Evolutionary conservation across 2,888 invertebrate species (phyloP).

Genomic region (Toxonevra muliebris): DNA sequence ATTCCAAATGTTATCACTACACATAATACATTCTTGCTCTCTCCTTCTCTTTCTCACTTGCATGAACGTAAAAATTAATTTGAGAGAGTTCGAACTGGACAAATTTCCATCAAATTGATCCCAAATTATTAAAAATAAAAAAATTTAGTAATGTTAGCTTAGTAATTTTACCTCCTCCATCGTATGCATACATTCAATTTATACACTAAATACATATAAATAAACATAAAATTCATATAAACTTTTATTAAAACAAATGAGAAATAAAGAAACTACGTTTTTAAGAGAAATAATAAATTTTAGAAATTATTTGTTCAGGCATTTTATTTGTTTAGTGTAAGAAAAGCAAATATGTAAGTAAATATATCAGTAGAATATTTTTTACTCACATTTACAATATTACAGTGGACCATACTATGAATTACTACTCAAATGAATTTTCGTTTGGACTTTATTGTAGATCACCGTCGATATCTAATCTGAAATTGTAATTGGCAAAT

Average conservation of each 20-base stretch:
- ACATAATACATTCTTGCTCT: background rate
- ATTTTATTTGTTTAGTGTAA: too few species aligned
- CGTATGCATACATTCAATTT: conserved; percentile 42
- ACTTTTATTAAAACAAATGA: conserved; percentile 57
- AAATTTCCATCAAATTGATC: background rate
- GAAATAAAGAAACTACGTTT: conserved; percentile 16
- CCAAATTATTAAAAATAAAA: background rate
- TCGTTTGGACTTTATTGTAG: too few species aligned
- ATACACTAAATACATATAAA: conserved; percentile 37
- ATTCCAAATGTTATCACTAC: background rate
- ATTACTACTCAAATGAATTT: too few species aligned
- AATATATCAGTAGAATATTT: too few species aligned
- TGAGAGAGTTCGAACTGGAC: too few species aligned
- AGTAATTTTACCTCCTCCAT: conserved; percentile 21
- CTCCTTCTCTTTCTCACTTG: too few species aligned
- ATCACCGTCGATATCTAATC: too few species aligned
- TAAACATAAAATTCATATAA: conserved; percentile 46
- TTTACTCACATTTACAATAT: too few species aligned
- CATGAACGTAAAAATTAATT: too few species aligned
- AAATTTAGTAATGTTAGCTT: conserved; percentile 1
- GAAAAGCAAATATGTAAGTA: too few species aligned
- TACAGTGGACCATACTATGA: too few species aligned
- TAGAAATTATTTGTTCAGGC: background rate
- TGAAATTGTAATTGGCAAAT: too few species aligned
- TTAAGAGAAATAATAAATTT: background rate